phyloP scores from a whole-genome alignment of 1,140 invertebrate genomes.

The Atta colombica region DNA sequence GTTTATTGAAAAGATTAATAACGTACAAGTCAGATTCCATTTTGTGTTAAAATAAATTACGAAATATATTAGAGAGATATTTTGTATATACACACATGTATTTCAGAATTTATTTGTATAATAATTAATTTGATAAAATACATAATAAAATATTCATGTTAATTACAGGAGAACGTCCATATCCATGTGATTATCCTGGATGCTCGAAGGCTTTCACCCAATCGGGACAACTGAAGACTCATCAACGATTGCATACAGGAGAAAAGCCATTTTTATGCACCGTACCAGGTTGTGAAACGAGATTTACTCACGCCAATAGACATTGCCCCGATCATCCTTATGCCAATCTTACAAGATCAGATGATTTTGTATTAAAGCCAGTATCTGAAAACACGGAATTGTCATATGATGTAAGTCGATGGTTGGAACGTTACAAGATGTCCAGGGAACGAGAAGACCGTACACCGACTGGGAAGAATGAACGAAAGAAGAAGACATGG shows the following conservation, averaged over 20 bases:
- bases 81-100: background rate
- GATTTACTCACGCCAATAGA: constrained; percentile 94
- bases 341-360: constrained; percentile 87
- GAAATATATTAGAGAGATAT: background rate
- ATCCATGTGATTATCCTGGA: constrained; percentile 92
- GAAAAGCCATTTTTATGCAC: constrained; percentile 94
- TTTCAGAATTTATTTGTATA: background rate
- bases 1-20: background rate
- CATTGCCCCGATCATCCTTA: constrained; percentile 91
- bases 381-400: constrained; percentile 86
- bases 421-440: constrained; percentile 88
- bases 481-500: constrained; percentile 84
- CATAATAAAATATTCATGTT: constrained; percentile 28
- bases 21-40: background rate
- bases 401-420: constrained; percentile 87
- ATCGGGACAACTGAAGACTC: constrained; percentile 94
- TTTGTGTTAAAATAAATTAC: constrained; percentile 10
- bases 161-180: constrained; percentile 91
- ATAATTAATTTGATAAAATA: constrained; percentile 46
- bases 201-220: constrained; percentile 93
- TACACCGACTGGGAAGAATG: constrained; percentile 85
- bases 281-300: constrained; percentile 88
- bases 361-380: constrained; percentile 87
- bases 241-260: constrained; percentile 93
- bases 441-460: constrained; percentile 85